Evolutionary conservation across 1,140 invertebrate genomes (phyloP).

Genomic region (Drosophila subobscura): DNA sequence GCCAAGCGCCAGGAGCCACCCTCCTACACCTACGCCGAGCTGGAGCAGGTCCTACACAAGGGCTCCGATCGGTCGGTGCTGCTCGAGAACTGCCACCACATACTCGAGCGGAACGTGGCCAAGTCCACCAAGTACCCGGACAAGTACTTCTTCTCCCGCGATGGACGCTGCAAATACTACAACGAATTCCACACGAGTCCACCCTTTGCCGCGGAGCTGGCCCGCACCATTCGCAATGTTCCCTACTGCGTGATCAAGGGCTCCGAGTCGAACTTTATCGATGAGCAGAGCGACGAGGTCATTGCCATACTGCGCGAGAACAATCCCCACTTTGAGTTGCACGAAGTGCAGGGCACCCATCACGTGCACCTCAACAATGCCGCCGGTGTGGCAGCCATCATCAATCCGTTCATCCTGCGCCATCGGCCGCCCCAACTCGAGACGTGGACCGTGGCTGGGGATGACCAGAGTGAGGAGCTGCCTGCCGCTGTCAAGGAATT

Average conservation of each 20-base stretch:
- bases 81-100: conserved; percentile 84
- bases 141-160: conserved; percentile 87
- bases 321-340: conserved; percentile 86
- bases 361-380: conserved; percentile 90
- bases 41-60: conserved; percentile 85
- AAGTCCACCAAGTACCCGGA: conserved; percentile 85
- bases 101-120: conserved; percentile 86
- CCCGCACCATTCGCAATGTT: conserved; percentile 64
- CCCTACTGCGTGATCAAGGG: conserved; percentile 81
- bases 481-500: conserved; percentile 55
- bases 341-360: conserved; percentile 87
- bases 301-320: conserved; percentile 85
- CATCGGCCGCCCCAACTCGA: conserved; percentile 72
- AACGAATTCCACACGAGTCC: conserved; percentile 65
- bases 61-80: conserved; percentile 85
- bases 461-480: conserved; percentile 16
- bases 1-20: conserved; percentile 84
- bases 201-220: conserved; percentile 67
- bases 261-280: conserved; percentile 65
- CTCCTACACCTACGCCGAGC: conserved; percentile 86
- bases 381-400: conserved; percentile 84
- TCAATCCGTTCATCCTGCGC: conserved; percentile 85
- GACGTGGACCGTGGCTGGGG: conserved; percentile 59
- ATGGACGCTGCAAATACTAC: conserved; percentile 85
- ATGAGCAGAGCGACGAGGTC: conserved; percentile 83